Conservation (phyloP, 2,797 vertebrate genomes). For the Forpus xanthops region DNA sequence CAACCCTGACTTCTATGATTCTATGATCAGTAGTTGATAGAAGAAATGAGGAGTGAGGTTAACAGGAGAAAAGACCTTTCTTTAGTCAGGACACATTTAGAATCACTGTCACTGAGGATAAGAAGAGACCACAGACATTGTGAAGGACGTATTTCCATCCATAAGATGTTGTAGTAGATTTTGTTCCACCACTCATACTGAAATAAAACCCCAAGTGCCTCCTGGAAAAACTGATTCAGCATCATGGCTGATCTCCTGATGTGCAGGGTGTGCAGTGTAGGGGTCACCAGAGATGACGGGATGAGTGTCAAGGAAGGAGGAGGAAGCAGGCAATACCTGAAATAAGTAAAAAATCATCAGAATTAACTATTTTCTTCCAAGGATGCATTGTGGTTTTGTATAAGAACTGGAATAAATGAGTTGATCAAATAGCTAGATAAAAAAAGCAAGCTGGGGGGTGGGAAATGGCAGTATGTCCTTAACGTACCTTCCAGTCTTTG, state of each 20-base stretch:
- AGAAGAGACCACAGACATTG: not conserved
- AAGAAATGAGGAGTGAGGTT: not conserved
- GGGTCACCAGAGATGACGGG: not conserved
- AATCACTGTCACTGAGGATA: not conserved
- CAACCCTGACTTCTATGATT: not conserved
- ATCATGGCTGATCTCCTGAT: accelerated
- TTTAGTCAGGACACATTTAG: not conserved
- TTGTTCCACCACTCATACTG: not conserved
- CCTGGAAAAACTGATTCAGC: not conserved
- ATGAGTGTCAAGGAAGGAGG: not conserved
- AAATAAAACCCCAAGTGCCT: not conserved
- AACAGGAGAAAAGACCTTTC: not conserved
- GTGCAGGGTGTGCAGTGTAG: accelerated
- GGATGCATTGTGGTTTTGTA: not conserved
- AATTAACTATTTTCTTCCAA: not conserved
- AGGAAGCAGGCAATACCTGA: not conserved
- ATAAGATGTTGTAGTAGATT: not conserved
- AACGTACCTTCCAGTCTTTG: not conserved
- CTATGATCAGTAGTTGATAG: not conserved
- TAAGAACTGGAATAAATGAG: not conserved
- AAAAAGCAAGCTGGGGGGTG: not conserved
- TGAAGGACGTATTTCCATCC: not conserved
- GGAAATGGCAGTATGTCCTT: not conserved
- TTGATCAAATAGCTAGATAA: not conserved
- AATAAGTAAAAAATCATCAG: not conserved